Conservation (phyloP, 2,888 invertebrate genomes). For the Linnaemya tessellans region DNA sequence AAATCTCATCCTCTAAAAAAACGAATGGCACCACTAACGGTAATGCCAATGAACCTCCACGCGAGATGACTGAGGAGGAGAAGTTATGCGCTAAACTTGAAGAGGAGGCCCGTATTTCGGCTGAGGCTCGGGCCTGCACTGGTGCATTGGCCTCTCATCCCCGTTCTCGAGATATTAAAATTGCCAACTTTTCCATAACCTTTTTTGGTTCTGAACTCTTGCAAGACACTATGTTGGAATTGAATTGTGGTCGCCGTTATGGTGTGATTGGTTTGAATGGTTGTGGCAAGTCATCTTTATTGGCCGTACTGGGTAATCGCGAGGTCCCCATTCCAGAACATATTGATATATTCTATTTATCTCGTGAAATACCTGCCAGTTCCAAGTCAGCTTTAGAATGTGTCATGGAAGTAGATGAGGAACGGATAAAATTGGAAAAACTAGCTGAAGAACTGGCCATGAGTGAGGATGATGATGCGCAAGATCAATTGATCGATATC, state of each 20-base stretch:
- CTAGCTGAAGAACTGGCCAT: slow-evolving; percentile 95
- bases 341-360: slow-evolving; percentile 98
- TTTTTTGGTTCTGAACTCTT: slow-evolving; percentile 99
- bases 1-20: slow-evolving; percentile 83
- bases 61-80: slow-evolving; percentile 85
- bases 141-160: slow-evolving; percentile 98
- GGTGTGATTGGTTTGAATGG: slow-evolving; percentile 99
- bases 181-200: slow-evolving; percentile 97
- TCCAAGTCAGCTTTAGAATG: slow-evolving; percentile 97
- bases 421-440: slow-evolving; percentile 94
- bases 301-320: slow-evolving; percentile 95
- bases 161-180: slow-evolving; percentile 97
- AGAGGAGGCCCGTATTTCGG: slow-evolving; percentile 95
- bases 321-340: slow-evolving; percentile 98
- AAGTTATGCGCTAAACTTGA: slow-evolving; percentile 93
- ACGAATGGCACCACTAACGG: slow-evolving; percentile 87
- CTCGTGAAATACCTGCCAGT: slow-evolving; percentile 98
- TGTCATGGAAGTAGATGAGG: slow-evolving; percentile 99
- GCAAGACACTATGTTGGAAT: slow-evolving; percentile 96
- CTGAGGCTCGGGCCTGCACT: slow-evolving; percentile 96
- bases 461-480: slow-evolving; percentile 94
- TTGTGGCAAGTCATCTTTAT: slow-evolving; percentile 97
- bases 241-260: slow-evolving; percentile 98
- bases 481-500: slow-evolving; percentile 98
- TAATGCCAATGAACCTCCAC: slow-evolving; percentile 84